Evolutionary conservation across 2,888 invertebrate genomes (phyloP).

Genomic region (Drosophila paramelanica): DNA sequence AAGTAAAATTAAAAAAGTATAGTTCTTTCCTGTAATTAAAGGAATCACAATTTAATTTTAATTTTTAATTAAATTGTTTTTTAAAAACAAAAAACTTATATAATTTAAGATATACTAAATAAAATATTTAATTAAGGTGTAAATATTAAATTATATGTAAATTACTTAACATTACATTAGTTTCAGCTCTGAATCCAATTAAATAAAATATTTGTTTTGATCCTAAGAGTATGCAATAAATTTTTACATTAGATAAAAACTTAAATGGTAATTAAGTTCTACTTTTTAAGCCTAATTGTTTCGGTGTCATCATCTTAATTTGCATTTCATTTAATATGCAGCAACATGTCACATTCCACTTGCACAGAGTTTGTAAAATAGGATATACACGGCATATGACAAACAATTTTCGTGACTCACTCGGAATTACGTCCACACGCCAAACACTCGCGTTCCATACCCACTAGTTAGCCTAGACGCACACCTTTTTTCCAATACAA

Average conservation of each 20-base stretch:
- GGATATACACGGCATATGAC: neutral
- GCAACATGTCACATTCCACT: neutral
- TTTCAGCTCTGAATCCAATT: neutral
- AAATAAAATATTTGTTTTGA: neutral
- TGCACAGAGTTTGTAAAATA: neutral
- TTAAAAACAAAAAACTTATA: too few relatives aligned
- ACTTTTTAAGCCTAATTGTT: conserved; percentile 13
- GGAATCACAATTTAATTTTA: too few relatives aligned
- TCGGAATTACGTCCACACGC: neutral
- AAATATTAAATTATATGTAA: too few relatives aligned
- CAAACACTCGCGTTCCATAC: conserved; percentile 30
- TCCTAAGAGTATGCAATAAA: conserved; percentile 29
- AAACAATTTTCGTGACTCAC: conserved; percentile 37
- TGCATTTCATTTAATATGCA: conserved; percentile 18
- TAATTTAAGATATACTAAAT: too few relatives aligned
- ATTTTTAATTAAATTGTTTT: too few relatives aligned
- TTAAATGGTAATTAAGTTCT: conserved; percentile 13
- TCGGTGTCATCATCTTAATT: conserved; percentile 32
- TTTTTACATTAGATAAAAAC: conserved; percentile 1
- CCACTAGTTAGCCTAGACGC: conserved; percentile 22
- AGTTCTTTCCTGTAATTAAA: too few relatives aligned
- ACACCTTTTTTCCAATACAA: conserved; percentile 25
- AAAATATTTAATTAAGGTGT: too few relatives aligned
- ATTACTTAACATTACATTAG: neutral
- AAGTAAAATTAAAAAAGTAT: too few relatives aligned